Percentiles rank a stretch among this genome's conserved stretches.
These are phyloP conservation scores for Oligia strigilis DNA, from an alignment of 2,888 invertebrate species.

Conservation along the genomic window DNA sequence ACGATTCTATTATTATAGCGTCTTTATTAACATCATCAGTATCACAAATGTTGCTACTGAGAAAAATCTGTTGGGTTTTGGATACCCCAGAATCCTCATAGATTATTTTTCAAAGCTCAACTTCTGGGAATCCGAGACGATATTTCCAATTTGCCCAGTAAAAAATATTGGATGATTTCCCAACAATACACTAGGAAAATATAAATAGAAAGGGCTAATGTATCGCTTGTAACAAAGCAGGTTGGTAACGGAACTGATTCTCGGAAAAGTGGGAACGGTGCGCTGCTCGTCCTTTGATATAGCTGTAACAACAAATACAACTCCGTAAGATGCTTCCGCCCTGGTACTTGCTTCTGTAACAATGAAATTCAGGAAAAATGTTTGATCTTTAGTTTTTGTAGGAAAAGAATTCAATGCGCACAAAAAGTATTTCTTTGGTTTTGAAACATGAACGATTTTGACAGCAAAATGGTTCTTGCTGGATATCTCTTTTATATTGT, in stretches of 20 bases:
- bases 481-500: not conserved
- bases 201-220: constrained; percentile 70
- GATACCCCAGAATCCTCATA: not conserved
- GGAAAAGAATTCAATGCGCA: not conserved
- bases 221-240: constrained; percentile 72
- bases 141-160: constrained; percentile 32
- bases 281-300: constrained; percentile 78
- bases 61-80: not conserved
- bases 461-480: not conserved
- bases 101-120: constrained; percentile 15
- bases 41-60: too few species aligned
- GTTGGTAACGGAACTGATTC: constrained; percentile 70
- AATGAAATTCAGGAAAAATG: constrained; percentile 59
- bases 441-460: not conserved
- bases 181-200: constrained; percentile 55
- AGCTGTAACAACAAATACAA: constrained; percentile 79
- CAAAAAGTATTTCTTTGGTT: constrained; percentile 18
- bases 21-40: not conserved
- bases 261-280: constrained; percentile 69
- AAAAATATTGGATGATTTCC: constrained; percentile 51
- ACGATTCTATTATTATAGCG: not conserved
- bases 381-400: constrained; percentile 52
- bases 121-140: constrained; percentile 1
- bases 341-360: constrained; percentile 68
- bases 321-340: constrained; percentile 77